Evolutionary conservation across 2,113 vertebrate species (phyloP).

Genomic region (Gila orcuttii): DNA sequence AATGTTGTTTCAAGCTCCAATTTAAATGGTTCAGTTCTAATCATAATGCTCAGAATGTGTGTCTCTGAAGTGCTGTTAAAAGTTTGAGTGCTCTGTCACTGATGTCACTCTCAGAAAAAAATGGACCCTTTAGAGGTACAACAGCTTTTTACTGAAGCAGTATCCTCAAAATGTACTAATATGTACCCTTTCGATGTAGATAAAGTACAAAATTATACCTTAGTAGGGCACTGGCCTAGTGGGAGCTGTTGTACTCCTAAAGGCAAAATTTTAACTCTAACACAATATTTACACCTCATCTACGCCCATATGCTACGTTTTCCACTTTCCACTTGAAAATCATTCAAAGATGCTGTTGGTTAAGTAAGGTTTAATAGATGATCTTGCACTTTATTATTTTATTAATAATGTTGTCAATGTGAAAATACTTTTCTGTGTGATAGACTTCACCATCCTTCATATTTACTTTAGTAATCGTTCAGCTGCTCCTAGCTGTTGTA

Average conservation of each 20-base stretch:
- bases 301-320: background rate
- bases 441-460: background rate
- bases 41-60: background rate
- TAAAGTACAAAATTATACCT: background rate
- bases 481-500: background rate
- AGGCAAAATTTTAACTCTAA: background rate
- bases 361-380: background rate
- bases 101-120: background rate
- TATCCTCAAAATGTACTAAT: too few species aligned
- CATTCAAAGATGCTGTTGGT: background rate
- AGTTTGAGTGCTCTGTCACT: background rate
- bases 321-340: background rate
- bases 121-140: background rate
- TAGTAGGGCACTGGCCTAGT: background rate
- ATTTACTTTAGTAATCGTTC: background rate
- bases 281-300: background rate
- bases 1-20: background rate
- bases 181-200: too few species aligned
- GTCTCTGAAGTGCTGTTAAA: background rate
- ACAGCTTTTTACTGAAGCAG: background rate
- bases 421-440: background rate
- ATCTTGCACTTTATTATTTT: background rate
- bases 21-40: background rate
- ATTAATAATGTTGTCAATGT: background rate
- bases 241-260: background rate